Evolutionary conservation across 2,113 vertebrate species (phyloP), one percentile per base, ranked within the genome.

Genomic region (Cromileptes altivelis): DNA sequence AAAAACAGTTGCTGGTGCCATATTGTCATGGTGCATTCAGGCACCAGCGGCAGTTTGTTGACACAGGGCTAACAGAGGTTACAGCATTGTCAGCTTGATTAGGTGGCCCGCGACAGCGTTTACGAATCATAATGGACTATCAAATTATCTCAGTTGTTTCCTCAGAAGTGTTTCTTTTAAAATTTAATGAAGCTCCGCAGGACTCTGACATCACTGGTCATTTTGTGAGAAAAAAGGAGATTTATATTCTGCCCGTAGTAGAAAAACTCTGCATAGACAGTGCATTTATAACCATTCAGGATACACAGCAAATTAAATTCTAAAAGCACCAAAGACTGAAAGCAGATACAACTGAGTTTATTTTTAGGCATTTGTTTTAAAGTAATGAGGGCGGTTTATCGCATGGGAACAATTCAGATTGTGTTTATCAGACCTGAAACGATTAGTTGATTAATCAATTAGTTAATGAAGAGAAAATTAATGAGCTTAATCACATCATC

Each of bases 81-180:
- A 77, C 21, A 68, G n/a, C 50, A 10, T 14, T 40, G 8, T 68
- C n/a, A 23, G 33, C 3, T 1, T 65, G 42, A 83, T 75, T 70
- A 81, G 6, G 12, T 47, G 70, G 27, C 63, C 69, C 60, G n/a
- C 62, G 67, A 58, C 37, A 14, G 18, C 40, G 13, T 23, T 78
- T 68, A 62, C 73, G 10, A 55, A 68, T 50, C 40, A 78, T 81
- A 70, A 81, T 70, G n/a, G 69, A 73, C 58, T 70, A 45, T 74
- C 52, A 61, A 17, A 74, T 78, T 5, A 62, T 69, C 63, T 55
- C 68, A 12, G 1, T 15, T 80, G 23, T 78, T 78, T 61, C 47
- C 62, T 71, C 60, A 60, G 52, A 21, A 27, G 50, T 79, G 61
- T 61, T 63, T 76, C 60, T 80, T 73, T 79, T 61, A 75, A 81